These are phyloP conservation scores for Allygus modestus DNA, from an alignment of 2,888 invertebrate genomes.

Conservation along the genomic window DNA sequence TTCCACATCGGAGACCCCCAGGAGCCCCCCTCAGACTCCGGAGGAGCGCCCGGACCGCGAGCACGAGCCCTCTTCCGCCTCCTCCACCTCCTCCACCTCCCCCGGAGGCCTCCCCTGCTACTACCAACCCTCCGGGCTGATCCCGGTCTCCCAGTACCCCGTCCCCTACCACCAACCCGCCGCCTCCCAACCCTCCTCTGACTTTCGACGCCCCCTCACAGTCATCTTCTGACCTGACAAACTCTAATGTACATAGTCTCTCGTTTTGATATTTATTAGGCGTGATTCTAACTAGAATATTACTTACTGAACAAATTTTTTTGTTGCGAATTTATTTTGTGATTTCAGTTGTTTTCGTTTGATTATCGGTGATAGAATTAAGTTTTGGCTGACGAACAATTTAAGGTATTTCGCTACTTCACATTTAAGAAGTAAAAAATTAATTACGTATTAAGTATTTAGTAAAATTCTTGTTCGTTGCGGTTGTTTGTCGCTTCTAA, in stretches of 20 bases:
- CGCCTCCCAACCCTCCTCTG: slow-evolving; percentile 77
- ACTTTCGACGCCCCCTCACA: slow-evolving; percentile 85
- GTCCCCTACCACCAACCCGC: slow-evolving; percentile 77
- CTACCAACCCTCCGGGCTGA: slow-evolving; percentile 76
- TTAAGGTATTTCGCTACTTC: too few relatives aligned
- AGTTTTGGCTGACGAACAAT: too few relatives aligned
- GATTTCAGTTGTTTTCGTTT: too few relatives aligned
- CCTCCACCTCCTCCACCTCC: slow-evolving; percentile 69
- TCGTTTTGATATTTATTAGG: not conserved
- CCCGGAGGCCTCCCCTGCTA: slow-evolving; percentile 63
- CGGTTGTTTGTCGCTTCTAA: too few relatives aligned
- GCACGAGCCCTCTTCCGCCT: slow-evolving; percentile 64
- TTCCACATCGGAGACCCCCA: slow-evolving; percentile 74
- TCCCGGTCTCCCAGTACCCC: slow-evolving; percentile 82
- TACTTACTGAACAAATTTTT: slow-evolving; percentile 3
- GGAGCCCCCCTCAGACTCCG: slow-evolving; percentile 62
- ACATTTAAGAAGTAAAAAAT: too few relatives aligned
- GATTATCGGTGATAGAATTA: too few relatives aligned
- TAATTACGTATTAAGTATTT: too few relatives aligned
- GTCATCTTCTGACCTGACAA: slow-evolving; percentile 90
- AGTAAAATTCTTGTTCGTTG: too few relatives aligned
- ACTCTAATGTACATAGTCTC: slow-evolving; percentile 39
- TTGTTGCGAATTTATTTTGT: not conserved
- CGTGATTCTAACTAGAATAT: slow-evolving; percentile 6
- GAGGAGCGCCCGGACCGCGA: slow-evolving; percentile 59